Base-by-base conservation (phyloP, 2,888 invertebrate species). In the Pandemis heparana region DNA sequence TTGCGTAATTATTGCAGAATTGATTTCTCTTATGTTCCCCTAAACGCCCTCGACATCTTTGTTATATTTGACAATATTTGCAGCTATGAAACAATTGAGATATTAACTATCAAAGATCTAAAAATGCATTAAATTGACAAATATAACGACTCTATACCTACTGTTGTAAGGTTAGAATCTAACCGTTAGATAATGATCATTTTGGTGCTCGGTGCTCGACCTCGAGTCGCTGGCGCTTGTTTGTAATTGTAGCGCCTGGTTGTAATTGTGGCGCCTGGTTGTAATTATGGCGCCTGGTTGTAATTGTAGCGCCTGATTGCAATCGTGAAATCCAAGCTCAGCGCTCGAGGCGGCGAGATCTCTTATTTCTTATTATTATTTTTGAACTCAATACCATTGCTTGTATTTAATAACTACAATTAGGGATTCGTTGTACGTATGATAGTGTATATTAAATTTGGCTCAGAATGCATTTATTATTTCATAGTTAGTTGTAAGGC, bases 381-480 rank as follows among this genome's bases (percentile, higher is more conserved):
- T 53, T 63, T 68, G 68, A 69, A 73, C 41, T 73, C 68, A 65
- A 73, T 69, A 73, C 73, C 73, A 73, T 73, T 73, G 73, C 68
- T 73, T 73, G 63, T 64, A 69, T 59, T 59, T 73, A 73, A 51
- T 59, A 0, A 63, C 10, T 73, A 73, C 12, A 65, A 53, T 75
- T 71, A 70, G 56, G 63, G 60, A 71, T 59, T 68, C 14, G 39
- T 59, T 74, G 63, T 70, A 67, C 51, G 62, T 69, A 64, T 51
- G n/a, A 18, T 46, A 67, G n/a, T 59, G 39, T 67, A 60, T 59
- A 76, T 73, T 62, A 62, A 56, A 75, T 73, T 75, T 71, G 76
- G 85, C 84, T 85, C 85, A 83, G 85, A 77, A 80, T 87, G 89
- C 89, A 89, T 89, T 89, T 89, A 88, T 87, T 82, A 78, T 77